Conservation (phyloP, 2,113 vertebrate species). For the Setophaga kirtlandii region DNA sequence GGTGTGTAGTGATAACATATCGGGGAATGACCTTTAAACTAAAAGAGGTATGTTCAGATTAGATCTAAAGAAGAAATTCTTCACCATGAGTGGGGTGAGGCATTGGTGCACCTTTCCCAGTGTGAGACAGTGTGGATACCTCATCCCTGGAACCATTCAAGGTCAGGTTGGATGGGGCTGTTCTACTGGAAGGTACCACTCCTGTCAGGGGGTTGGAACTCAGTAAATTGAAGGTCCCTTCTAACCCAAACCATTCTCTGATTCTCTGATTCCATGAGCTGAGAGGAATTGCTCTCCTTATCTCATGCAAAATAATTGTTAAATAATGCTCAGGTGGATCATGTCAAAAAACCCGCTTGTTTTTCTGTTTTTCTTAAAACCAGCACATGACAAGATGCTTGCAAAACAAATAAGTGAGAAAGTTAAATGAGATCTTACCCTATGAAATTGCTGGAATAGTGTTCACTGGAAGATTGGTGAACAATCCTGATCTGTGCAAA, state of each 20-base stretch:
- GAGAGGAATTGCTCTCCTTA: background rate
- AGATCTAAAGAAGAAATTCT: background rate
- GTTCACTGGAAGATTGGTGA: background rate
- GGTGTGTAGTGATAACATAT: background rate
- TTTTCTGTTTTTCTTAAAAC: background rate
- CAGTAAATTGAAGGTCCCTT: background rate
- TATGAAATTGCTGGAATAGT: background rate
- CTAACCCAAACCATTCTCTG: background rate
- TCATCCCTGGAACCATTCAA: background rate
- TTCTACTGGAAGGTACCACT: background rate
- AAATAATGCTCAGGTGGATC: background rate
- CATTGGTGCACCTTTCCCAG: background rate
- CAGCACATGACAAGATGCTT: background rate
- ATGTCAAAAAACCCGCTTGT: fast-evolving
- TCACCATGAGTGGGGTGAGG: background rate
- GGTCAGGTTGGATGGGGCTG: background rate
- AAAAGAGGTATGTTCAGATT: background rate
- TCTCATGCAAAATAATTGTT: background rate
- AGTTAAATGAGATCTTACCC: background rate
- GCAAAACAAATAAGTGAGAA: background rate
- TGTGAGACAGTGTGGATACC: background rate
- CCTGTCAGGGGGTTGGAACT: background rate
- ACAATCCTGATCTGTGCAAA: background rate
- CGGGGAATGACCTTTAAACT: background rate
- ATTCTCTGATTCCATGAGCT: background rate